These are phyloP conservation scores for Enteromius mattozi DNA, from an alignment of 2,797 vertebrate genomes.

Conservation along the genomic window DNA sequence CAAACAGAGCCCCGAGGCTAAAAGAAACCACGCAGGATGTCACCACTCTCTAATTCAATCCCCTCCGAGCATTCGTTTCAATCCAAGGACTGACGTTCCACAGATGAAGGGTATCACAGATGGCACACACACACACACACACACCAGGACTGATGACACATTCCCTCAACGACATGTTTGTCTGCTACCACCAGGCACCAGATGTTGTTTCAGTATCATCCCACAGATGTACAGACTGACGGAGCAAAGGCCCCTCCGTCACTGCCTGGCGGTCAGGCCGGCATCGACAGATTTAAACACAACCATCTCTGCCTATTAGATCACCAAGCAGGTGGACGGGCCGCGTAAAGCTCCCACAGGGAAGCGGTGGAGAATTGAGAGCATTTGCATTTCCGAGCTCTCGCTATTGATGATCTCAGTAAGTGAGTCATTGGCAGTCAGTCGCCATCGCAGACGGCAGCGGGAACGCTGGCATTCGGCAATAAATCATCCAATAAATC, in stretches of 20 bases:
- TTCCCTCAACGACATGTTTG: not conserved
- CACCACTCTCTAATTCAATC: conserved; percentile 29
- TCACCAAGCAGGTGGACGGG: conserved; percentile 29
- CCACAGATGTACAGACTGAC: conserved; percentile 37
- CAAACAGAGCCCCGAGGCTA: not conserved
- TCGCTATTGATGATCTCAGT: conserved; percentile 12
- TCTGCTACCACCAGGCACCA: conserved; percentile 22
- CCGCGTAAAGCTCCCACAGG: not conserved
- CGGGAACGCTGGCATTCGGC: not conserved
- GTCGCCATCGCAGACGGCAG: not conserved
- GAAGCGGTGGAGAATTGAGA: not conserved
- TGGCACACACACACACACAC: conserved; percentile 12
- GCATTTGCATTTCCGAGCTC: conserved; percentile 28
- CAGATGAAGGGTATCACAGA: conserved; percentile 4
- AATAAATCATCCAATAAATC: not conserved
- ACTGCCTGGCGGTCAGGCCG: not conserved
- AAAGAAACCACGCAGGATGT: conserved; percentile 28
- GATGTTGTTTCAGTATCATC: conserved; percentile 48
- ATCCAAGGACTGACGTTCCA: not conserved
- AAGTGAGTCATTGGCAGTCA: conserved; percentile 35
- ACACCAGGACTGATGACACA: conserved; percentile 12
- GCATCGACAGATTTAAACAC: conserved; percentile 32
- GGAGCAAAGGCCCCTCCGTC: conserved; percentile 17
- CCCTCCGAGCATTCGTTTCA: not conserved
- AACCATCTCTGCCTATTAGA: conserved; percentile 32